Conservation (phyloP, 2,888 invertebrate species). For the Morpho achilles region DNA sequence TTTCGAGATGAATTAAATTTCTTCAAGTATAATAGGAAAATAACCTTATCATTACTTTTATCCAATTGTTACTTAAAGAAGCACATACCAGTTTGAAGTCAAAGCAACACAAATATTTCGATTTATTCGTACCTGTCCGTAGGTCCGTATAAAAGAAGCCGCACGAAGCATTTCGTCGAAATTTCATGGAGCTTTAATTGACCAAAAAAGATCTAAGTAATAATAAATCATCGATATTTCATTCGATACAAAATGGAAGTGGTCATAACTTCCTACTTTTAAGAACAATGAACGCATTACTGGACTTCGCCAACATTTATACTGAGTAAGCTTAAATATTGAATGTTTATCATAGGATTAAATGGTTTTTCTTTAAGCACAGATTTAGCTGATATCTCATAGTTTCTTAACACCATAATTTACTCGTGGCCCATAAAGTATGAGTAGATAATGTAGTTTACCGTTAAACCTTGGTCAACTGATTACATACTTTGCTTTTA, state of each 20-base stretch:
- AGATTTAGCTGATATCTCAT: constrained; percentile 48
- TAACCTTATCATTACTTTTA: too few relatives aligned
- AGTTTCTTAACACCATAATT: constrained; percentile 51
- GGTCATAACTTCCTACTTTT: neutral
- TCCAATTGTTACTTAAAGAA: too few relatives aligned
- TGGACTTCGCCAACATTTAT: constrained; percentile 49
- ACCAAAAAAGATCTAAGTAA: neutral
- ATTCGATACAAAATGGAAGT: neutral
- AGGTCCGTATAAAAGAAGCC: constrained; percentile 64
- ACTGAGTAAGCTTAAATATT: constrained; percentile 40
- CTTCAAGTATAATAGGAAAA: too few relatives aligned
- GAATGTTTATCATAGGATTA: constrained; percentile 54
- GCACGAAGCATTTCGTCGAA: constrained; percentile 60
- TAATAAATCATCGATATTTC: neutral
- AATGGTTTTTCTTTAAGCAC: constrained; percentile 49
- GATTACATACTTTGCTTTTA: constrained; percentile 18
- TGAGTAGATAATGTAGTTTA: constrained; percentile 47
- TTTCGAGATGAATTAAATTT: too few relatives aligned
- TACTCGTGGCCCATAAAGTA: constrained; percentile 51
- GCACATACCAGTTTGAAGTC: neutral
- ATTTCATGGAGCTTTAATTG: constrained; percentile 20
- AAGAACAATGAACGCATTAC: constrained; percentile 28
- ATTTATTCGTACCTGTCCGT: constrained; percentile 47
- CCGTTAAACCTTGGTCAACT: constrained; percentile 34
- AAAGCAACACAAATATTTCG: neutral